A percentile compares a stretch with the other conserved stretches of the same genome.
These are phyloP conservation scores for Laupala kohalensis DNA, from an alignment of 1,140 invertebrate genomes.

Conservation along the genomic window DNA sequence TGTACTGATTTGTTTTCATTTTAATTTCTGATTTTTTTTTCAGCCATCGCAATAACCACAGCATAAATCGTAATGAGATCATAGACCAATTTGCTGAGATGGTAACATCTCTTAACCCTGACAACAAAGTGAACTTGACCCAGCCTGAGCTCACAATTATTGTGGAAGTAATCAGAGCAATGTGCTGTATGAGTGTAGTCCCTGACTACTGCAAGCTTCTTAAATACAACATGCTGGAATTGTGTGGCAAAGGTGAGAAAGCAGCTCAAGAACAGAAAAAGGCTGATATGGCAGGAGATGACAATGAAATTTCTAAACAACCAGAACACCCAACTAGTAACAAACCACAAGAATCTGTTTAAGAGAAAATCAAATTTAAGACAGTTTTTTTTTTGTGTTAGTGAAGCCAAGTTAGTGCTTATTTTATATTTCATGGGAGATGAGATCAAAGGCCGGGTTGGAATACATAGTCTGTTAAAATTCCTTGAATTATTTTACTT, in stretches of 20 bases:
- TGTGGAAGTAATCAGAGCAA: conserved; percentile 58
- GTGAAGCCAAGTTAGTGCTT: no score
- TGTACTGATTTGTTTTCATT: neutral
- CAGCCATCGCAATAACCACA: conserved; percentile 61
- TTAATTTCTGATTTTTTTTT: conserved; percentile 17
- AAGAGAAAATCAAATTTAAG: no score
- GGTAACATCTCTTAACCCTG: conserved; percentile 47
- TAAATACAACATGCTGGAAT: conserved; percentile 53
- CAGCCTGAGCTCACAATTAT: conserved; percentile 59
- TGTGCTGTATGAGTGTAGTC: conserved; percentile 49
- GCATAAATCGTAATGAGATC: conserved; percentile 49
- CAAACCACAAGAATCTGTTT: no score
- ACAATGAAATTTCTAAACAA: neutral
- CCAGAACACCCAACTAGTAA: no score
- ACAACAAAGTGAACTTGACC: conserved; percentile 63
- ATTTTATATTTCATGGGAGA: no score
- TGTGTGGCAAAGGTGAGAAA: conserved; percentile 16
- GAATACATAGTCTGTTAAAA: no score
- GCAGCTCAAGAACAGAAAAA: neutral
- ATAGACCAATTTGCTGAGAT: conserved; percentile 56
- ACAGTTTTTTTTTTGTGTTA: no score
- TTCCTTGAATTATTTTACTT: no score
- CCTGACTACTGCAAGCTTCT: conserved; percentile 49
- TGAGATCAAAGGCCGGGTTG: no score
- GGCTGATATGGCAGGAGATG: neutral